Evolutionary conservation across 37 sponge, comb jelly and placozoan species (phyloP), one percentile per base, ranked within the genome.

Genomic region (Aplysina aerophoba): DNA sequence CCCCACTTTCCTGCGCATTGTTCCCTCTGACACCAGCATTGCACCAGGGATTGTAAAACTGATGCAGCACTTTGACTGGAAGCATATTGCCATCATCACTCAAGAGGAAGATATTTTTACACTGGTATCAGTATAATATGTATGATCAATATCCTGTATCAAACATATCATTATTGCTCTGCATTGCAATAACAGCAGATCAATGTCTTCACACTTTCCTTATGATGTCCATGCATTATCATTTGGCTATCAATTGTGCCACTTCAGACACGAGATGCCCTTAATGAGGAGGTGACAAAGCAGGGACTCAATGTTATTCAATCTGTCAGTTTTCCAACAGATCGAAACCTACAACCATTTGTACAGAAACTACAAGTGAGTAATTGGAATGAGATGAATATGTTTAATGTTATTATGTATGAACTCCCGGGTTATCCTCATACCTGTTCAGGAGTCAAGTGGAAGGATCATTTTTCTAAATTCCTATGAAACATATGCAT

Each of bases 391-490:
- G n/a, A n/a, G n/a, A n/a, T n/a, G n/a, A n/a, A n/a, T n/a, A n/a
- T n/a, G n/a, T n/a, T n/a, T n/a, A n/a, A n/a, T n/a, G n/a, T n/a
- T n/a, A n/a, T n/a, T n/a, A n/a, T n/a, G n/a, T n/a, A n/a, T n/a
- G n/a, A n/a, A n/a, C n/a, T n/a, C n/a, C n/a, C n/a, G n/a, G n/a
- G n/a, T n/a, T n/a, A n/a, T n/a, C n/a, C n/a, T n/a, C n/a, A n/a
- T 73, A 12, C 21, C 36, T 82, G 22, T 65, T 84, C 86, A 71
- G 83, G 30, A 84, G 86, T 80, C 87, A 86, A 53, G 56, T 75
- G 78, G 79, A 19, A 66, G 93, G 33, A 86, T 92, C 6, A 84
- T 92, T 6, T 92, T 92, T 65, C 30, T 92, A 8, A 89, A 87
- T 31, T 55, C 31, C 21, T 92, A 86, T 78, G 75, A 80, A 27